Evolutionary conservation across 2,888 invertebrate genomes (phyloP).

Genomic region (Cantharis nigra): DNA sequence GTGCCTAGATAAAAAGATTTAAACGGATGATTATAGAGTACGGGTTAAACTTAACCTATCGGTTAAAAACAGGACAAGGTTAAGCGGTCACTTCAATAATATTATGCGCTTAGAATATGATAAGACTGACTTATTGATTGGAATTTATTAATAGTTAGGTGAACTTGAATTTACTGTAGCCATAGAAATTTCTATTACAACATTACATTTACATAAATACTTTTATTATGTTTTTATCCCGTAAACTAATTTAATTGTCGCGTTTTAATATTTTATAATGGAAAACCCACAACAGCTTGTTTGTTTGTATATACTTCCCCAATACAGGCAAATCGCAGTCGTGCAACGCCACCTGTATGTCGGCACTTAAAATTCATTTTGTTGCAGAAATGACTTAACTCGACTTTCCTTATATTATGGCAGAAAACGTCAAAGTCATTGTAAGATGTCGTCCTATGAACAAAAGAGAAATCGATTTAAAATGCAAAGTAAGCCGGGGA

Average conservation of each 20-base stretch:
- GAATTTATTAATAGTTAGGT: conserved; percentile 18
- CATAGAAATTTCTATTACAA: conserved; percentile 20
- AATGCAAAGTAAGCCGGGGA: conserved; percentile 63
- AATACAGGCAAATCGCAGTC: background rate
- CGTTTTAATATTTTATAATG: background rate
- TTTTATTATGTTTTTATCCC: background rate
- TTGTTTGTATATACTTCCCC: background rate
- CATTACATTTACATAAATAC: conserved; percentile 27
- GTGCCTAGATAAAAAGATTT: background rate
- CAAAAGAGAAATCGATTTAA: conserved; percentile 69
- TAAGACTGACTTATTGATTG: conserved; percentile 15
- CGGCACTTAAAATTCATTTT: background rate
- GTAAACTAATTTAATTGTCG: background rate
- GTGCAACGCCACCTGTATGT: background rate
- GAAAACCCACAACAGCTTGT: too few relatives aligned
- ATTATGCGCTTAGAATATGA: background rate
- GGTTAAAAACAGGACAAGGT: conserved; percentile 19
- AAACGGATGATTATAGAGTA: background rate
- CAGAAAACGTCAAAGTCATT: conserved; percentile 79
- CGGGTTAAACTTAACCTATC: conserved; percentile 14
- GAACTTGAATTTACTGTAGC: conserved; percentile 25
- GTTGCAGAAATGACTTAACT: conserved; percentile 16
- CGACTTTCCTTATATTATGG: conserved; percentile 41
- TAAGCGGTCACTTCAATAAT: conserved; percentile 19
- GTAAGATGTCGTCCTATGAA: conserved; percentile 88